These are phyloP conservation scores for Porites lobata DNA, from an alignment of 92 coral and sea anemone genomes.

Conservation along the genomic window DNA sequence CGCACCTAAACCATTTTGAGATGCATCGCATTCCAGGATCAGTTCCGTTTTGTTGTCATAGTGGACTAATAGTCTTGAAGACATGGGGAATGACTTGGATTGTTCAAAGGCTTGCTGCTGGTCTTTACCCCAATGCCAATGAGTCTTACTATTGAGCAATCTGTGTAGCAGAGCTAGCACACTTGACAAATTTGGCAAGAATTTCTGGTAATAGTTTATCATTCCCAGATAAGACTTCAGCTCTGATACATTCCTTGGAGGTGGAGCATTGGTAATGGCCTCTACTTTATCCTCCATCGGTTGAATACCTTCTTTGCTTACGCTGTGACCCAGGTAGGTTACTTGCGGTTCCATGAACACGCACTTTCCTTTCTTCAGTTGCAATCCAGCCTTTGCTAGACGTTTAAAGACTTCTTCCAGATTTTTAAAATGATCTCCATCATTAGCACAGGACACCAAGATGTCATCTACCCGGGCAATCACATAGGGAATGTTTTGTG, in stretches of 20 bases:
- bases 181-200: constrained; percentile 48
- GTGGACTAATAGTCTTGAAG: constrained; percentile 36
- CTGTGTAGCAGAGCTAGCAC: constrained; percentile 46
- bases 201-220: constrained; percentile 52
- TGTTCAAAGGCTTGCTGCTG: constrained; percentile 25
- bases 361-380: not conserved
- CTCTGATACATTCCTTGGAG: constrained; percentile 63
- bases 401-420: too few species aligned
- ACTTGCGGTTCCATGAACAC: constrained; percentile 44
- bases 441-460: too few species aligned
- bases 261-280: constrained; percentile 60
- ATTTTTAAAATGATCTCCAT: too few species aligned
- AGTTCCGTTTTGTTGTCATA: constrained; percentile 28
- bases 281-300: constrained; percentile 55
- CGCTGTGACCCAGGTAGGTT: constrained; percentile 40
- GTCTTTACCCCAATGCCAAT: constrained; percentile 43
- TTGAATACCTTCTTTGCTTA: constrained; percentile 33
- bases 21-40: constrained; percentile 33
- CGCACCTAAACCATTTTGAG: constrained; percentile 24
- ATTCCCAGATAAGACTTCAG: constrained; percentile 59
- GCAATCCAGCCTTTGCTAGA: too few species aligned
- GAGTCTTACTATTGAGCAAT: constrained; percentile 13
- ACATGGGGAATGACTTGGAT: constrained; percentile 27
- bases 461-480: too few species aligned
- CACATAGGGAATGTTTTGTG: not conserved